phyloP scores from a whole-genome alignment of 23 tunicate genomes.

The Botrylloides violaceus region DNA sequence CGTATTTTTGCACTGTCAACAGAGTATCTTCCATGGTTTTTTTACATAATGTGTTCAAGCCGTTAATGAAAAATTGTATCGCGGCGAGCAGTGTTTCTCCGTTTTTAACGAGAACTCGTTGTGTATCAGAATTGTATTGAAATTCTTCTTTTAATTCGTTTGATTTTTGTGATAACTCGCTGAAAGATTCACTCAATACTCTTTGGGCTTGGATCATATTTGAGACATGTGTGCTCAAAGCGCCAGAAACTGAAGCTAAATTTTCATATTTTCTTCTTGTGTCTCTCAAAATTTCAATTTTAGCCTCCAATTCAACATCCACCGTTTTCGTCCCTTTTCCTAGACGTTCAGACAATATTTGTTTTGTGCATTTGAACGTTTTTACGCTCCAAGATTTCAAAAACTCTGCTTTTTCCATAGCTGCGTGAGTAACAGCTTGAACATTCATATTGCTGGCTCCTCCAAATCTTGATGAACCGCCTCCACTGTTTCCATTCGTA shows the following conservation, averaged over 20 bases:
- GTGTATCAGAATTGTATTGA: conserved; percentile 79
- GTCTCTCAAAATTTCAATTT: conserved; percentile 75
- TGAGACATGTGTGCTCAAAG: conserved; percentile 57
- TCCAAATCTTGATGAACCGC: not conserved
- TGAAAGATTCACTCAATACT: conserved; percentile 69
- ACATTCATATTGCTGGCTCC: conserved; percentile 30
- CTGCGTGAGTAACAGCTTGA: conserved; percentile 86
- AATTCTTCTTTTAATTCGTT: conserved; percentile 88
- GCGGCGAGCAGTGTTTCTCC: conserved; percentile 81
- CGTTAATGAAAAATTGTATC: conserved; percentile 52
- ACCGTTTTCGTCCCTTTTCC: conserved; percentile 83
- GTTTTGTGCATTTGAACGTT: conserved; percentile 91
- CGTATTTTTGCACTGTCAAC: conserved; percentile 61
- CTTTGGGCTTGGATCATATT: conserved; percentile 78
- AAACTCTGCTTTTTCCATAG: conserved; percentile 73
- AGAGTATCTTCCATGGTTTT: conserved; percentile 91
- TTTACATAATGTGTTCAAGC: conserved; percentile 59
- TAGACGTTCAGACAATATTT: conserved; percentile 57
- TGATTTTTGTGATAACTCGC: conserved; percentile 64
- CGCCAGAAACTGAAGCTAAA: conserved; percentile 37
- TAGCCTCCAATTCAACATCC: conserved; percentile 89
- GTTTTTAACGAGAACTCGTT: conserved; percentile 62
- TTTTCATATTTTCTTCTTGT: conserved; percentile 88
- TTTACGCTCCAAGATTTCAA: conserved; percentile 91
- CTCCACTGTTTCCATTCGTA: not conserved